Evolutionary conservation across 2,888 invertebrate genomes (phyloP), one percentile per base, ranked within the genome.

Genomic region (Eremobia ochroleuca): DNA sequence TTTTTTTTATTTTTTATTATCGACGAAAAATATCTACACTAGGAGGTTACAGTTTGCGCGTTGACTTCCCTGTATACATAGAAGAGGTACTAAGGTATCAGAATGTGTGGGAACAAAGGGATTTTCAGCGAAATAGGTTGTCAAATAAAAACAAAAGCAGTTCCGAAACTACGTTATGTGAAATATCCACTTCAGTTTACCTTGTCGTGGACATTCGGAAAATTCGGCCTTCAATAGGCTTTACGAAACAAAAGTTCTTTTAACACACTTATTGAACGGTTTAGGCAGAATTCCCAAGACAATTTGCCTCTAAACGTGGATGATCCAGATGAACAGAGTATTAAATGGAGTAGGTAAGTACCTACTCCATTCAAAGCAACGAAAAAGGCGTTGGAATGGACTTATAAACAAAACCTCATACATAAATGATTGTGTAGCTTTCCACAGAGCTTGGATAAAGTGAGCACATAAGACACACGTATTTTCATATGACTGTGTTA

Each of bases 231-330:
- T 37, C 43, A 78, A 78, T 79, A 69, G 76, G 62, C 70, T 49
- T 66, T 76, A 58, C 65, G 77, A 79, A 69, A 86, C 64, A 79
- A 86, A 83, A 77, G 83, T 72, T 65, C 58, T 55, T 62, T 18
- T 58, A 81, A 81, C 58, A 66, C 64, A 74, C 64, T 77, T 80
- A 76, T 21, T 58, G 46, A 71, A 82, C 62, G 43, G 69, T 66
- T 73, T 49, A 31, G 61, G 58, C 25, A 13, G 31, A 62, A 73
- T 55, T 66, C 68, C 49, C 64, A 21, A 69, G 46, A 69, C 77
- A 65, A 74, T 77, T 77, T 72, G 6, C 13, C 34, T n/a, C 43
- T 76, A 52, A 77, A 59, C 28, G 61, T 43, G 28, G 49, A 77
- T 81, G 18, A 81, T 73, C 77, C 73, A 62, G 52, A 74, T 81